Evolutionary conservation across 2,888 invertebrate species (phyloP).

Genomic region (Epinotia nisella): DNA sequence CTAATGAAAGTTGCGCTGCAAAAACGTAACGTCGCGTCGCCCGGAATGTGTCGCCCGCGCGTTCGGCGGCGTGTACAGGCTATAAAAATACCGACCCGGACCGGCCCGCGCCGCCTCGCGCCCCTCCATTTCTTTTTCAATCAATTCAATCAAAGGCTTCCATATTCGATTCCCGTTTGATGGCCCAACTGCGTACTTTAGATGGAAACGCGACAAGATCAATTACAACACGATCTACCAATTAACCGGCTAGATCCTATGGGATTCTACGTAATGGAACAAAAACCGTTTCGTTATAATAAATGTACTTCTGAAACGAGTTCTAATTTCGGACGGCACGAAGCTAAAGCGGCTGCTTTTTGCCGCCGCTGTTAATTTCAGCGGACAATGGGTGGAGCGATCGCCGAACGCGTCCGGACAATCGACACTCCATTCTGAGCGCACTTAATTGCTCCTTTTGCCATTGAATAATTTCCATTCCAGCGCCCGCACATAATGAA

Average conservation of each 20-base stretch:
- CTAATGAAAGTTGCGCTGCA: conserved; percentile 82
- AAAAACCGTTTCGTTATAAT: conserved; percentile 37
- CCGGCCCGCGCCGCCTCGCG: conserved; percentile 54
- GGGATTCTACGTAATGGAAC: conserved; percentile 29
- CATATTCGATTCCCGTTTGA: conserved; percentile 72
- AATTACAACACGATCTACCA: conserved; percentile 37
- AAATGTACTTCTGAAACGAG: conserved; percentile 38
- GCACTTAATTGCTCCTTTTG: conserved; percentile 74
- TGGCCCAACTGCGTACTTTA: conserved; percentile 56
- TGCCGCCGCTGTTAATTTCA: conserved; percentile 70
- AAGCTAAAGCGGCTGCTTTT: conserved; percentile 60
- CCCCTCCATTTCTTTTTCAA: conserved; percentile 78
- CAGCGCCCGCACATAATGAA: conserved; percentile 55
- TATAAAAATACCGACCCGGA: conserved; percentile 76
- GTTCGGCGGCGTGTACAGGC: conserved; percentile 79
- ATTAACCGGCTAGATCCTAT: conserved; percentile 28
- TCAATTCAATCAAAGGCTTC: conserved; percentile 79
- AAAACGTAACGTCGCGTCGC: conserved; percentile 78
- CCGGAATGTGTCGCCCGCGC: conserved; percentile 82
- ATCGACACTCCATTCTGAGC: conserved; percentile 66
- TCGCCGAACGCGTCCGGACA: conserved; percentile 68
- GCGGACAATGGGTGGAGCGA: conserved; percentile 70
- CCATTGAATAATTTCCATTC: conserved; percentile 67
- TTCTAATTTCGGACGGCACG: conserved; percentile 40
- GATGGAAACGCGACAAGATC: conserved; percentile 19